Base-by-base conservation (phyloP, 1,140 invertebrate genomes). In the Dreissena rostriformis region DNA sequence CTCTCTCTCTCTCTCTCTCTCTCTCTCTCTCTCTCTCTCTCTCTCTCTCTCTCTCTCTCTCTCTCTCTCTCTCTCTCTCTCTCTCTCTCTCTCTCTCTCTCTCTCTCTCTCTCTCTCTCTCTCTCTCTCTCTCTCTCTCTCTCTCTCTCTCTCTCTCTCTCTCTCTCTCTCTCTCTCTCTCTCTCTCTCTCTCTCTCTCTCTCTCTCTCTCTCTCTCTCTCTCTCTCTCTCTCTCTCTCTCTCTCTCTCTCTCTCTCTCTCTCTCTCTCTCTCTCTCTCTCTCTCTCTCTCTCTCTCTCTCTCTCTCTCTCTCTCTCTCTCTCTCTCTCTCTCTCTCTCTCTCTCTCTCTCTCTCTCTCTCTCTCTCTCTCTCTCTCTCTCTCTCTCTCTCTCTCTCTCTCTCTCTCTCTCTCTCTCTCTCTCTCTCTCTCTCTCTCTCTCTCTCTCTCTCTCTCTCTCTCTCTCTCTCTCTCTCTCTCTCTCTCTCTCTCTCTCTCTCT, bases 1-100 rank as follows among this genome's bases (percentile, higher is more conserved):
- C 55, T n/a, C 55, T n/a, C 55, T n/a, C 55, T n/a, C 55, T n/a
- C 55, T n/a, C 55, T n/a, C 55, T n/a, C 55, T n/a, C 55, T n/a
- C 55, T n/a, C 55, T n/a, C 55, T n/a, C 55, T n/a, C 55, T n/a
- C 55, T n/a, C 55, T n/a, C 55, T n/a, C 55, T n/a, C 55, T n/a
- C 55, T n/a, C 55, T n/a, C 55, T n/a, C 55, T n/a, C 55, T n/a
- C 55, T n/a, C 55, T n/a, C 55, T n/a, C 55, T n/a, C 55, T n/a
- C 55, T n/a, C 55, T n/a, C 55, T n/a, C 55, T n/a, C 55, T n/a
- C 55, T n/a, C 55, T n/a, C 55, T n/a, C 55, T n/a, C 55, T n/a
- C 55, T n/a, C 55, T n/a, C 55, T n/a, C 55, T n/a, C 55, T n/a
- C 55, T n/a, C 55, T n/a, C 55, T n/a, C 55, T n/a, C 55, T n/a